A percentile compares a stretch with the other conserved stretches of the same genome.
phyloP scores from a whole-genome alignment of 1,140 invertebrate genomes.

The Ceratoteleas bidentatus region DNA sequence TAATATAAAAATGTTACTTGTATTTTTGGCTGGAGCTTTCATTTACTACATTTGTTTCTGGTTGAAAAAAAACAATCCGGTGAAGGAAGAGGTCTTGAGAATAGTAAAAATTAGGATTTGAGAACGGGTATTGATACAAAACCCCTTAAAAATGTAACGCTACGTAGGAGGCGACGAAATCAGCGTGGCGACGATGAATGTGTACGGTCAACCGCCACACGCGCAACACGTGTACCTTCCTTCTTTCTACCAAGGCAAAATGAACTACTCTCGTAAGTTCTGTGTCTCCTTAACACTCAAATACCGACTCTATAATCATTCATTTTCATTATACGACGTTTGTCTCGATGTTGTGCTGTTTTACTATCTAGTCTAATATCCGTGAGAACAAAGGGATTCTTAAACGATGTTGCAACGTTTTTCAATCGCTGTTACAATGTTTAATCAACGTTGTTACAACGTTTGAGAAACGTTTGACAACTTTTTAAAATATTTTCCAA shows the following conservation, averaged over 20 bases:
- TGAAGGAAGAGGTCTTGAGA: slow-evolving; percentile 38
- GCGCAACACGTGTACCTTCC: slow-evolving; percentile 90
- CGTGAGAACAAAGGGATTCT: too few species aligned
- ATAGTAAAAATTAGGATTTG: slow-evolving; percentile 57
- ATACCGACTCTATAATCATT: slow-evolving; percentile 8
- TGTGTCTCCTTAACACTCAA: slow-evolving; percentile 66
- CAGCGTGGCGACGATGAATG: slow-evolving; percentile 85
- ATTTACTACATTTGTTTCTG: not conserved
- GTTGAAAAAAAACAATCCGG: slow-evolving; percentile 19
- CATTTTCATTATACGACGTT: slow-evolving; percentile 18
- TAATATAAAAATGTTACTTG: too few species aligned
- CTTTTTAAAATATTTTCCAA: too few species aligned
- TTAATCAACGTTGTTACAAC: too few species aligned
- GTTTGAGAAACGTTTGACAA: too few species aligned
- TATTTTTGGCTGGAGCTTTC: too few species aligned
- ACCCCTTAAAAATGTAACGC: slow-evolving; percentile 76
- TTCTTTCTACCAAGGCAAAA: slow-evolving; percentile 88
- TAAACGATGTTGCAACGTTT: too few species aligned
- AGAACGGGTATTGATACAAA: slow-evolving; percentile 72
- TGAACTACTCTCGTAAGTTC: slow-evolving; percentile 89
- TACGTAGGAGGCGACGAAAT: slow-evolving; percentile 86
- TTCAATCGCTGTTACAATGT: too few species aligned
- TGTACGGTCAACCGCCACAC: slow-evolving; percentile 86
- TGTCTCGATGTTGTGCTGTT: too few species aligned
- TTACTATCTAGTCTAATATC: too few species aligned